Conservation (phyloP, 92 coral and sea anemone species). For the Epizoanthus illoricatus region DNA sequence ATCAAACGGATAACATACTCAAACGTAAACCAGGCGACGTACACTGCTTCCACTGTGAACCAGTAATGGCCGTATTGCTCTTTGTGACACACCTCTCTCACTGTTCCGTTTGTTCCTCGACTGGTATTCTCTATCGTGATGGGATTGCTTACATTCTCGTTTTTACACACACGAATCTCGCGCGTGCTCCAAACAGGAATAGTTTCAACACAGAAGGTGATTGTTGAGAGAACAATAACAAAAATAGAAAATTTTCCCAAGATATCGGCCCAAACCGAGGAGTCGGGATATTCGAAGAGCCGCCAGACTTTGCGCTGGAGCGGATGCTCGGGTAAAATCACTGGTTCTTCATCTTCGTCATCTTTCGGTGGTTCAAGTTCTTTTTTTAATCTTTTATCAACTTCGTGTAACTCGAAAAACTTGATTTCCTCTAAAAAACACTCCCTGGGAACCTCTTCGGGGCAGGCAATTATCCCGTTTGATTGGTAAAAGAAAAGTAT, state of each 20-base stretch:
- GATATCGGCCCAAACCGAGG: constrained; percentile 64
- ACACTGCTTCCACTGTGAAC: constrained; percentile 72
- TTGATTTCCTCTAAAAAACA: constrained; percentile 80
- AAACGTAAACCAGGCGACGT: constrained; percentile 84
- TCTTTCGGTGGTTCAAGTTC: constrained; percentile 63
- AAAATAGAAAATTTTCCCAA: constrained; percentile 76
- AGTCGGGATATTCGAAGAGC: constrained; percentile 79
- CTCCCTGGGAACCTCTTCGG: constrained; percentile 89
- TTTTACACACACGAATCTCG: constrained; percentile 34
- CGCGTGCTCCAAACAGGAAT: constrained; percentile 47
- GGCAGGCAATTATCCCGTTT: constrained; percentile 88
- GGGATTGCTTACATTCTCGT: constrained; percentile 13
- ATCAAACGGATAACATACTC: constrained; percentile 72
- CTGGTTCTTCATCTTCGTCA: constrained; percentile 2
- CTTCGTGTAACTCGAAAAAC: constrained; percentile 88
- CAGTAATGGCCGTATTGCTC: constrained; percentile 51
- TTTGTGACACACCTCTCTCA: constrained; percentile 17
- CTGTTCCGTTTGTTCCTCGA: neutral
- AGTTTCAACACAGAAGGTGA: constrained; percentile 87
- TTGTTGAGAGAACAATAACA: constrained; percentile 68
- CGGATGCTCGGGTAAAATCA: constrained; percentile 45
- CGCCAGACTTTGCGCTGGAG: constrained; percentile 69
- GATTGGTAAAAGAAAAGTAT: constrained; percentile 94
- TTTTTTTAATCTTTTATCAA: constrained; percentile 64
- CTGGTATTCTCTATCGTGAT: neutral